Conservation (phyloP, 2,888 invertebrate species). For the Cremastinae sp. region DNA sequence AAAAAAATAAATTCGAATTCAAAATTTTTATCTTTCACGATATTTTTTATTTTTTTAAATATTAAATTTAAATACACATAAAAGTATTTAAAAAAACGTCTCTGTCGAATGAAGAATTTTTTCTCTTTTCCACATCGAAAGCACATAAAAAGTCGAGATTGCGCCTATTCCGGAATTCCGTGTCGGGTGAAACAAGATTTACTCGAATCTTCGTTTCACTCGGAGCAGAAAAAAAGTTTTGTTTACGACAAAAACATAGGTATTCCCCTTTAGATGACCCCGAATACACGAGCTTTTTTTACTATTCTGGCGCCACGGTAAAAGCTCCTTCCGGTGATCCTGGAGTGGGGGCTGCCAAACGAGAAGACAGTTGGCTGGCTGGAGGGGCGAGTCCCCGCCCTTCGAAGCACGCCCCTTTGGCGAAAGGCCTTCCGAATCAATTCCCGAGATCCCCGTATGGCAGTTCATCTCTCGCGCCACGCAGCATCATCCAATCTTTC, state of each 20-base stretch:
- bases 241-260: constrained; percentile 27
- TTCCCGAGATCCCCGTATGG: constrained; percentile 69
- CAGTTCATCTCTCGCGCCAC: constrained; percentile 66
- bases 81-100: neutral
- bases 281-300: constrained; percentile 35
- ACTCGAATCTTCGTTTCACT: constrained; percentile 16
- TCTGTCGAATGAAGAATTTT: neutral
- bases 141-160: neutral
- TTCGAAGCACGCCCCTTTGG: constrained; percentile 65
- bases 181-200: constrained; percentile 1
- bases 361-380: constrained; percentile 23
- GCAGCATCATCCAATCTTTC: constrained; percentile 42
- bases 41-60: no score
- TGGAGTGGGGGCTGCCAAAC: constrained; percentile 35
- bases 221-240: constrained; percentile 10
- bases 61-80: no score
- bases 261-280: constrained; percentile 42
- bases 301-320: constrained; percentile 18
- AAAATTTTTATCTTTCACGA: no score
- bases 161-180: neutral
- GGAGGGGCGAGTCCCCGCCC: constrained; percentile 69
- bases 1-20: no score
- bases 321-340: constrained; percentile 39
- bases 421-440: constrained; percentile 70
- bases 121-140: neutral